Base-by-base conservation (phyloP, 2,888 invertebrate species). In the Pachydiplax longipennis region DNA sequence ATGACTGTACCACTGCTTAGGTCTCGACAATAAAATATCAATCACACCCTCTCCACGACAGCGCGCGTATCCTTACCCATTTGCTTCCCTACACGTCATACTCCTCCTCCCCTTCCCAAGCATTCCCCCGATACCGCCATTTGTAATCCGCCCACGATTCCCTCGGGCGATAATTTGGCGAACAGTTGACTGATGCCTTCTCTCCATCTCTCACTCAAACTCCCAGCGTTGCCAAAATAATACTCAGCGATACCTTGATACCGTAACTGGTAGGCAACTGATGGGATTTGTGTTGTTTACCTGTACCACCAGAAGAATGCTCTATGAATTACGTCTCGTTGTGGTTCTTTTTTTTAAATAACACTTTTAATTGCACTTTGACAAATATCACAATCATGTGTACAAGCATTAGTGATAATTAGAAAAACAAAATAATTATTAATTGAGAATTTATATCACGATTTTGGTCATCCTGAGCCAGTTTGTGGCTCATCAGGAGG, bases 11-110 rank as follows among this genome's bases (percentile, higher is more conserved):
- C 15, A 61, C 58, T 18, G 25, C 83, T 53, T 13, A 25, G 31
- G 58, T 37, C 37, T 35, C 22, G 87, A 87, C 87, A 87, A 87
- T 87, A 87, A 87, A 87, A 87, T 87, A 87, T 87, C 87, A 87
- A 87, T 87, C 87, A 65, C 87, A 37, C 61, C 37, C 53, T 83
- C 87, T 37, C 37, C 87, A 87, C 37, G 61, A 87, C 87, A 58
- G 25, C 37, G 61, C 65, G 37, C 37, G 37, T n/a, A 22, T 61
- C 18, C 61, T 61, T 87, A 87, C 61, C 31, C n/a, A 37, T 61
- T 31, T 73, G 31, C 31, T 31, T 53, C 18, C 53, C 53, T 44
- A 10, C 73, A 73, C 73, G 73, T 13, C 73, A 73, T 73, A 73
- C 31, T 31, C 31, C 31, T 5, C n/a, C 65, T n/a, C n/a, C 73